Evolutionary conservation across 2,113 vertebrate species (phyloP), one percentile per base, ranked within the genome.

Genomic region (Sinocyclocheilus maitianheensis): DNA sequence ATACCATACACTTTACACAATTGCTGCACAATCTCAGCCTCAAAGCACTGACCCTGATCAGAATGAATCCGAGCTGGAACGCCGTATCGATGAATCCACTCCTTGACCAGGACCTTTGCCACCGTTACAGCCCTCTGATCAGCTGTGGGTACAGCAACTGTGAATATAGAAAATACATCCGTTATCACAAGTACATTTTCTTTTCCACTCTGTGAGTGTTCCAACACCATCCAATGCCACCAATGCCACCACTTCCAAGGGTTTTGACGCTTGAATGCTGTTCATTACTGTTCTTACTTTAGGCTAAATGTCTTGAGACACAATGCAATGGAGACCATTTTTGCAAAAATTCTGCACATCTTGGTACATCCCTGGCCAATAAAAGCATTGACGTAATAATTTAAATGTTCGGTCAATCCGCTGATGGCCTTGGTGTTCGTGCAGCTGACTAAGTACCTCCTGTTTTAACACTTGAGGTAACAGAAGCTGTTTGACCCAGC

Each of bases 231-330:
- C n/a, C n/a, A n/a, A n/a, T n/a, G n/a, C n/a, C n/a, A 71, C 67
- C 67, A 71, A 71, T 16, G 67, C 67, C 67, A 71, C 30, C 26
- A 71, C 67, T 14, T 37, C 67, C 67, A 71, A 34, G 67, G 67
- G 67, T 37, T 71, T 71, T 7, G 67, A 37, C 34, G 30, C 1
- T 69, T 69, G 67, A 69, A 69, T 69, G 1, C 30, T 69, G 2
- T 69, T 69, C 67, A 69, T 69, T 0, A 13, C 30, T 69, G 67
- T 69, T 69, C 13, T 69, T 69, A 34, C 26, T 34, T 69, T 69
- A 69, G 65, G 65, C 30, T 69, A 13, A 69, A 69, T 5, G 13
- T 69, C 65, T 14, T 69, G 34, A 14, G 65, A 69, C 30, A 18
- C 65, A 37, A 71, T 71, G 7, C 30, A 71, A 18, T n/a, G n/a